Percentiles rank a stretch among this genome's conserved stretches.
These are phyloP conservation scores for Heterodera carotae DNA, from an alignment of 1,140 invertebrate species.

Conservation along the genomic window DNA sequence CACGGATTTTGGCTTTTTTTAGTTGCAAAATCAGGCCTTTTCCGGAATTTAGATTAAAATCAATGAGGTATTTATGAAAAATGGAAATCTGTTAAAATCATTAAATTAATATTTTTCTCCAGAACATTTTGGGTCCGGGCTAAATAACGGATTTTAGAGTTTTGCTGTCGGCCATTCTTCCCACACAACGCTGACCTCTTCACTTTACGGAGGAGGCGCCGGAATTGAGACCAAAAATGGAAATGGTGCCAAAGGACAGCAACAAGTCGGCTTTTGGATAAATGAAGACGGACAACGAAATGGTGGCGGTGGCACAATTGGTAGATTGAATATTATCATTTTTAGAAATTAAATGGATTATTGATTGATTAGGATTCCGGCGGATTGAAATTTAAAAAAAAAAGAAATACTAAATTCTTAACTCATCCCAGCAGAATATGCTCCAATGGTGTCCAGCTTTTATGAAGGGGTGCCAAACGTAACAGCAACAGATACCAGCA, in stretches of 20 bases:
- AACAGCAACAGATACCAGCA: neutral
- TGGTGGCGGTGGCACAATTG: slow-evolving; percentile 1
- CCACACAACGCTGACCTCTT: neutral
- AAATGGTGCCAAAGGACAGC: neutral
- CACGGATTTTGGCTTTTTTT: too few relatives aligned
- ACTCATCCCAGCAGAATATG: neutral
- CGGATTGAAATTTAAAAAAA: too few relatives aligned
- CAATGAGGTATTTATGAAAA: too few relatives aligned
- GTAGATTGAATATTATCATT: neutral
- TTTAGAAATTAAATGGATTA: neutral
- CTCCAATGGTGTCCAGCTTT: slow-evolving; percentile 9
- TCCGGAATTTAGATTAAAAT: too few relatives aligned
- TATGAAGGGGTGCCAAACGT: neutral
- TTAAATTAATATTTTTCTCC: too few relatives aligned
- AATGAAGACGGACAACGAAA: slow-evolving; percentile 11
- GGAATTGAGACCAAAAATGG: slow-evolving; percentile 4
- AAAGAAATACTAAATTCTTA: too few relatives aligned
- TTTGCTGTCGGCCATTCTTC: neutral
- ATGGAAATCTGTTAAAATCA: too few relatives aligned
- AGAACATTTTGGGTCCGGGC: too few relatives aligned
- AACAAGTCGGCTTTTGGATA: slow-evolving; percentile 11
- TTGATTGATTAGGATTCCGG: too few relatives aligned
- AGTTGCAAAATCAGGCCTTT: too few relatives aligned
- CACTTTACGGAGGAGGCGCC: neutral
- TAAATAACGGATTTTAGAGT: too few relatives aligned